Conservation (phyloP, 2,113 vertebrate species). For the Forbesichthys papilliferus region DNA sequence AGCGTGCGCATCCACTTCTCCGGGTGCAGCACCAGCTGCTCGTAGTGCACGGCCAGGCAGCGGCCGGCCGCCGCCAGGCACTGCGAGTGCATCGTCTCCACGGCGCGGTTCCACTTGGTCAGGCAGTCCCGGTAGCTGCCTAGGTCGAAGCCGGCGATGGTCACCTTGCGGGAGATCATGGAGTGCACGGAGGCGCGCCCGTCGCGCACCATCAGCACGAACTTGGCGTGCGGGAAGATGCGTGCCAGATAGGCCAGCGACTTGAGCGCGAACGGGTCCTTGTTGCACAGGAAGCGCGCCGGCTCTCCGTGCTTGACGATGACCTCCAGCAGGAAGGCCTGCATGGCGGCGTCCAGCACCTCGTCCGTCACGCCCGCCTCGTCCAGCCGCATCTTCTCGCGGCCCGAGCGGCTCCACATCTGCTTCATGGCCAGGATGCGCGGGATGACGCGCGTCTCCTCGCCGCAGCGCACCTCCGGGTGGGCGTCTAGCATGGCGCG, state of each 20-base stretch:
- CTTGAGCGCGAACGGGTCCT: constrained; percentile 96
- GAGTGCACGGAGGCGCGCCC: constrained; percentile 94
- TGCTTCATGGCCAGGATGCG: constrained; percentile 95
- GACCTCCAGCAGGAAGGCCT: constrained; percentile 92
- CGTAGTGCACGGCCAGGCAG: constrained; percentile 91
- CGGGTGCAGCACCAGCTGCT: constrained; percentile 93
- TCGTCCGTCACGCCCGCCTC: constrained; percentile 96
- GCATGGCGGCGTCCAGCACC: constrained; percentile 95
- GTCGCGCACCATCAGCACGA: constrained; percentile 93
- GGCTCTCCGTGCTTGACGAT: constrained; percentile 97
- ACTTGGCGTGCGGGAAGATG: constrained; percentile 94
- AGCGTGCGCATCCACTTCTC: constrained; percentile 95
- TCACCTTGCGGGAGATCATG: constrained; percentile 98
- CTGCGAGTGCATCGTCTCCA: constrained; percentile 98
- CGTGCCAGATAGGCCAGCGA: constrained; percentile 92
- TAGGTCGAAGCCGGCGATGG: constrained; percentile 94
- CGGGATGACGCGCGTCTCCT: constrained; percentile 94
- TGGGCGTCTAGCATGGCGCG: constrained; percentile 96
- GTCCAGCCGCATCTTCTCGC: constrained; percentile 94
- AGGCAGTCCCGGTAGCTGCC: constrained; percentile 96
- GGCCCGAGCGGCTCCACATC: constrained; percentile 96
- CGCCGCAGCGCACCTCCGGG: constrained; percentile 90
- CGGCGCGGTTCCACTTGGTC: constrained; percentile 97
- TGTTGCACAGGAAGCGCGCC: constrained; percentile 93
- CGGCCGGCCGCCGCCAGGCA: constrained; percentile 89